These are phyloP conservation scores for Rhagoletis pomonella DNA, from an alignment of 1,140 invertebrate species.

Conservation along the genomic window DNA sequence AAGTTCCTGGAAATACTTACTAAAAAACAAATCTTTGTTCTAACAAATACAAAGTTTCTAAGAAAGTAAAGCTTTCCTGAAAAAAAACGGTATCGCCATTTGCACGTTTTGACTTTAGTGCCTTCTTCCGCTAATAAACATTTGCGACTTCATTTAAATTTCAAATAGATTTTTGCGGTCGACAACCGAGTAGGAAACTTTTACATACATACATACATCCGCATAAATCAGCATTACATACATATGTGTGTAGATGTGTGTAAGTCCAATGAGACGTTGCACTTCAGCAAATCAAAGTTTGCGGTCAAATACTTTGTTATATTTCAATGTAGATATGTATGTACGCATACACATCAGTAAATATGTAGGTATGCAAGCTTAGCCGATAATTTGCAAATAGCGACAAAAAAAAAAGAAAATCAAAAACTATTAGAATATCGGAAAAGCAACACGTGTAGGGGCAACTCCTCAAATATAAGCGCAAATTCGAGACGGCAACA, in stretches of 20 bases:
- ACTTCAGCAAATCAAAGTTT: conserved; percentile 25
- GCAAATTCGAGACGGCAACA: neutral
- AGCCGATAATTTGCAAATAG: neutral
- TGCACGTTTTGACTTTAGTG: neutral
- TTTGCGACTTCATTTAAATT: conserved; percentile 47
- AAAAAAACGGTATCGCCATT: neutral
- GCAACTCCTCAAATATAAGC: neutral
- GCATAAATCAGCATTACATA: neutral
- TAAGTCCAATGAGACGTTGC: too few relatives aligned
- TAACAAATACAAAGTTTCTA: too few relatives aligned
- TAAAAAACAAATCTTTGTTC: too few relatives aligned
- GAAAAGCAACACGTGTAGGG: neutral
- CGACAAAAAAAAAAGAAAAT: neutral
- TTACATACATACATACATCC: neutral
- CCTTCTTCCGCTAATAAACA: conserved; percentile 37
- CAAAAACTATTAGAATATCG: neutral
- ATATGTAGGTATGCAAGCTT: neutral
- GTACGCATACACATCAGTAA: neutral
- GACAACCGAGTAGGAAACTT: neutral
- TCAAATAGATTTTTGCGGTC: conserved; percentile 49
- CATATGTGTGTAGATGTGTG: neutral
- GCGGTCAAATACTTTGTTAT: conserved; percentile 34
- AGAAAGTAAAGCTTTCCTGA: too few relatives aligned
- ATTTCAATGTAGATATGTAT: neutral
- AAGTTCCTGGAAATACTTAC: too few relatives aligned